Evolutionary conservation across 30 jellyfish, hydroid and myxozoan genomes (phyloP), one percentile per base, ranked within the genome.

Genomic region (Nemopilema nomurai): DNA sequence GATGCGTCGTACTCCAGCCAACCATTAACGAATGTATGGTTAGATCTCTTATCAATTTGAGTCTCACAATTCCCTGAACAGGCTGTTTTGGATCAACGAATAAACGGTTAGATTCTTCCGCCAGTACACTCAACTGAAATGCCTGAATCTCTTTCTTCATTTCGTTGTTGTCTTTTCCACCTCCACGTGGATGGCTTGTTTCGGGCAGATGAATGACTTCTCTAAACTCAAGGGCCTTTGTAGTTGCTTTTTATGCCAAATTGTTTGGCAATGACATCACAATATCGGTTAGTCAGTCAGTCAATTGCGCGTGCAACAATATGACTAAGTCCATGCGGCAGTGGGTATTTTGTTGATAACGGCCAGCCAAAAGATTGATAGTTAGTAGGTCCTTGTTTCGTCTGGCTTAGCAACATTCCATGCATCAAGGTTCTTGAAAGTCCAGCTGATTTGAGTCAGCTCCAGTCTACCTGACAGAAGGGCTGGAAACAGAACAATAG

Each of bases 1-100:
- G 65, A 16, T 64, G 49, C 13, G 72, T 83, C 24, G 74, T 71
- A 41, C 91, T 83, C 76, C 91, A 62, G 16, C 91, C 91, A 26
- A 83, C 62, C 91, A 83, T 83, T 66, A 83, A 26, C 64, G 71
- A 71, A 29, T 69, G 86, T 50, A 83, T 26, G n/a, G 30, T 50
- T 30, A 53, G 19, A 22, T 78, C 27, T 65, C 49, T 71, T 24
- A 26, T 29, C 84, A 83, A 53, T 66, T 73, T 69, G 26, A 83
- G 64, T 19, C 28, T 26, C 23, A 83, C 74, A 3, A 18, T 18
- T 0, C 91, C 91, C 20, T 62, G 32, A 23, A 83, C 49, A 0
- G 86, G 64, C 21, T 30, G 20, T 24, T 63, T 62, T 1, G 64
- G 80, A 76, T 71, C 51, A 33, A 49, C 49, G 57, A 71, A 83